Evolutionary conservation across 1,140 invertebrate genomes (phyloP), one percentile per base, ranked within the genome.

Genomic region (Cepaea nemoralis): DNA sequence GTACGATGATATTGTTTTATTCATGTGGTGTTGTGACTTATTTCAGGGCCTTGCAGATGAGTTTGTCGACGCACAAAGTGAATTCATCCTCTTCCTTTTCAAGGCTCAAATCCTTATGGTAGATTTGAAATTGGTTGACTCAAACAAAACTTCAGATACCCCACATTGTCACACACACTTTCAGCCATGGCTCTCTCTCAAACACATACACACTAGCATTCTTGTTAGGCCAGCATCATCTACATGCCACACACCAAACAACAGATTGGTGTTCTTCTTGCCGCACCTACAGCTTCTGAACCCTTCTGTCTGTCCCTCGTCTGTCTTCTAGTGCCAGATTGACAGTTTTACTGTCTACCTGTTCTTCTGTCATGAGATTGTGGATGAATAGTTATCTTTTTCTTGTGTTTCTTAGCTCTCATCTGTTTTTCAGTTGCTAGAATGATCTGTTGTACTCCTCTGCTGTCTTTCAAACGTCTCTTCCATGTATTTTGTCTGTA

Each of bases 21-120:
- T 78, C 37, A 78, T 78, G 59, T 69, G 37, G 66, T 67, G 19
- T 78, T 78, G 77, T 78, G 77, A 78, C 16, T 78, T 78, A 24
- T 78, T 78, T 78, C 77, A 78, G 77, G 77, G n/a, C 39, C 77
- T 35, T 31, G 42, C 59, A 37, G 77, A 78, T 78, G 77, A 59
- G 59, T 78, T 78, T 69, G 59, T 59, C 39, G 31, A 66, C 2
- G 63, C 63, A 37, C 45, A 78, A 69, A 42, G 63, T 78, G 77
- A 78, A 42, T 63, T 69, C 76, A 39, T 40, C 76, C 59, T 59
- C 75, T 78, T 27, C 66, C 66, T 63, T 63, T 78, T 39, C 40
- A 45, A 69, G 66, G 77, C 31, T 69, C 77, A 69, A 69, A 67
- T 78, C 10, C 10, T 35, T 42, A 78, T 67, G 77, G 77, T 78